A percentile compares a stretch with the other conserved stretches of the same genome.
These are phyloP conservation scores for Odocoileus virginianus DNA, from an alignment of 2,113 vertebrate genomes.

Conservation along the genomic window DNA sequence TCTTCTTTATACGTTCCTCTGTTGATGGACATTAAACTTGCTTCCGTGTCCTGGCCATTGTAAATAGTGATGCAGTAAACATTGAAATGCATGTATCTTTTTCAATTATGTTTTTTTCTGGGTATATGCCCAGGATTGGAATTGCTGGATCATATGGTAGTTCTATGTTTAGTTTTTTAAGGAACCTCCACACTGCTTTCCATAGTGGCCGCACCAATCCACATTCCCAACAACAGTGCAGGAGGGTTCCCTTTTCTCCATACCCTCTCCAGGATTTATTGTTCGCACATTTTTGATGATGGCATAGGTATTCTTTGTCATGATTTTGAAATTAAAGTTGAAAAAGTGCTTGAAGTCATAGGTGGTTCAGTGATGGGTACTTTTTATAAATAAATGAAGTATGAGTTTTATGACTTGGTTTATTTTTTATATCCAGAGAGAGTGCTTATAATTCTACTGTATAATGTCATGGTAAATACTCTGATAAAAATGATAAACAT, in stretches of 20 bases:
- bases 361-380: neutral
- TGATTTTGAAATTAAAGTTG: neutral
- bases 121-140: neutral
- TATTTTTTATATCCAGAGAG: neutral
- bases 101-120: neutral
- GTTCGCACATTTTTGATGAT: neutral
- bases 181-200: neutral
- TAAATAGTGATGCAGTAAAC: neutral
- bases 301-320: neutral
- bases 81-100: neutral
- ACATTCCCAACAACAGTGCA: neutral
- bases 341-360: neutral
- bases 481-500: slow-evolving; percentile 21
- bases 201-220: neutral
- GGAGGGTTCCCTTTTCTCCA: neutral
- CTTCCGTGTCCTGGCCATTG: neutral
- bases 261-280: neutral
- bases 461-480: neutral
- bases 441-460: neutral
- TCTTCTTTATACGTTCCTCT: neutral
- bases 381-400: slow-evolving; percentile 8
- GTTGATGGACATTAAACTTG: neutral
- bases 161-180: neutral
- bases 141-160: neutral
- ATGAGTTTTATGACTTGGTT: neutral